These are phyloP conservation scores for Orchestia grillus DNA, from an alignment of 1,140 invertebrate genomes.

Conservation along the genomic window DNA sequence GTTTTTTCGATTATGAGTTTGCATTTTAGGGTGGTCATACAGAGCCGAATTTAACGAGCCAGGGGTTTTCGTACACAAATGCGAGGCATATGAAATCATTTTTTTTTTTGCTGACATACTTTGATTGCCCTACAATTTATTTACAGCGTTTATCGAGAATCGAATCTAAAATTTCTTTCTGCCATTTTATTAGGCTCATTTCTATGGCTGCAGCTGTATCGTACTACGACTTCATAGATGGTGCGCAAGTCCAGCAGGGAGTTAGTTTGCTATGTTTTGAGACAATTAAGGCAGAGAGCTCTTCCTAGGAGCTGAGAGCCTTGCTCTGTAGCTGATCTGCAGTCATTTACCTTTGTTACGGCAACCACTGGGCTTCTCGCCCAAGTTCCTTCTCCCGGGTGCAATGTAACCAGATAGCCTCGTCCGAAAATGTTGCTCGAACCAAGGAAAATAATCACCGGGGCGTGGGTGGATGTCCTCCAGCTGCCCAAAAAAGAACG, in stretches of 20 bases:
- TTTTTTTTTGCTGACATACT: not conserved
- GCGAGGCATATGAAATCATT: no score
- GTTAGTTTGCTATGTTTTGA: not conserved
- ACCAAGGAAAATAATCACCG: not conserved
- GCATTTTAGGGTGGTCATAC: not conserved
- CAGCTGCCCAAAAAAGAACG: not conserved
- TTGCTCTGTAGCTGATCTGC: conserved; percentile 46
- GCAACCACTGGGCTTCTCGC: not conserved
- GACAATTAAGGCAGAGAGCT: conserved; percentile 11
- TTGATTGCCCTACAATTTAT: not conserved
- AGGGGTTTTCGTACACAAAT: not conserved
- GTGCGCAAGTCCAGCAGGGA: not conserved
- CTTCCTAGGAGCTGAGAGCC: conserved; percentile 36
- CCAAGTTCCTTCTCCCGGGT: not conserved
- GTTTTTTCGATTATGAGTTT: not conserved
- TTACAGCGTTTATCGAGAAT: not conserved
- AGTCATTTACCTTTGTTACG: conserved; percentile 52
- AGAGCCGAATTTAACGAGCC: not conserved
- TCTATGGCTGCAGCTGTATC: not conserved
- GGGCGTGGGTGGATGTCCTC: not conserved
- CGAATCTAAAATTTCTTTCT: not conserved
- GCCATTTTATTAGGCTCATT: not conserved
- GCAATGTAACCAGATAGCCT: not conserved
- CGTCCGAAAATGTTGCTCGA: not conserved
- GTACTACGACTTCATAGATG: not conserved